Conservation (phyloP, 2,888 invertebrate genomes). For the Phyllotreta cruciferae region DNA sequence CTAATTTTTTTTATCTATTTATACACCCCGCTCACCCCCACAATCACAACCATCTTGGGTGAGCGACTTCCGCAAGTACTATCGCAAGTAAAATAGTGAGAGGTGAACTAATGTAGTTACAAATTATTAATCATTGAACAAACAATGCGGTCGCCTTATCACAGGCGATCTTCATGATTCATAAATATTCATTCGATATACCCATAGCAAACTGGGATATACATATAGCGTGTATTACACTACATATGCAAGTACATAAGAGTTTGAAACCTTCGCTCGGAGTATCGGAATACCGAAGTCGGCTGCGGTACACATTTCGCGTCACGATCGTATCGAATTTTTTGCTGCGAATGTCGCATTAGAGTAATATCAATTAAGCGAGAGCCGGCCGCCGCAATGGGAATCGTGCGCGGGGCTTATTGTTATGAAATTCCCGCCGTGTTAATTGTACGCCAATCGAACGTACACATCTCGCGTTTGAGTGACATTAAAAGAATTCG, state of each 20-base stretch:
- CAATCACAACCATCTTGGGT: too few relatives aligned
- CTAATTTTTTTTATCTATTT: background rate
- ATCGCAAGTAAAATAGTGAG: too few relatives aligned
- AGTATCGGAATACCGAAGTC: slow-evolving; percentile 22
- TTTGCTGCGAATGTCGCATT: slow-evolving; percentile 17
- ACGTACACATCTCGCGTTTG: too few relatives aligned
- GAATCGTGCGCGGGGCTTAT: slow-evolving; percentile 35
- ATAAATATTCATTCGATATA: slow-evolving; percentile 34
- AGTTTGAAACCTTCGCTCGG: slow-evolving; percentile 15
- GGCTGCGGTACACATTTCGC: slow-evolving; percentile 17
- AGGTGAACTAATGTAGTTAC: too few relatives aligned
- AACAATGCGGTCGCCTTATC: too few relatives aligned
- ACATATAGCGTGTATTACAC: too few relatives aligned
- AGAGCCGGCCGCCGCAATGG: slow-evolving; percentile 34
- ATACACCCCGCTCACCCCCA: too few relatives aligned
- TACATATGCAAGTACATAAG: too few relatives aligned
- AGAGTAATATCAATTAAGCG: slow-evolving; percentile 39
- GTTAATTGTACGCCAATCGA: slow-evolving; percentile 31
- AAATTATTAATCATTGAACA: too few relatives aligned
- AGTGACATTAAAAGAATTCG: too few relatives aligned
- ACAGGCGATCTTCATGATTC: slow-evolving; percentile 12
- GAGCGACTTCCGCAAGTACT: too few relatives aligned
- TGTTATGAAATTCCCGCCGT: slow-evolving; percentile 36
- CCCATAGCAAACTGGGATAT: background rate
- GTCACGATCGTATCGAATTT: slow-evolving; percentile 26